Evolutionary conservation across 1,140 invertebrate species (phyloP), one percentile per base, ranked within the genome.

Genomic region (Leptonema lineaticorne): DNA sequence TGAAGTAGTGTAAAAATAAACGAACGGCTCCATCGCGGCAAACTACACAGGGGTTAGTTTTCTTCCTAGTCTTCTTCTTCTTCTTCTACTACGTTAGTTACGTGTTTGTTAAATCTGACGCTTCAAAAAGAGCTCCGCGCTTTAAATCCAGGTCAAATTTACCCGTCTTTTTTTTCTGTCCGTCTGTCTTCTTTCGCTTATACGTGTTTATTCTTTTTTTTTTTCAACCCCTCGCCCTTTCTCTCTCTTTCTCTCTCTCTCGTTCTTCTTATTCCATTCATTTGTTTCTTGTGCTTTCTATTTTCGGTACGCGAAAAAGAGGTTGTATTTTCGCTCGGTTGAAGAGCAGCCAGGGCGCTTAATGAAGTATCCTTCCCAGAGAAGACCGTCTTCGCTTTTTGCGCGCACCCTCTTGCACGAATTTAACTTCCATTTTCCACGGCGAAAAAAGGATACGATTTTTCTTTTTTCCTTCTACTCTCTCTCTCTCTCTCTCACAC

Each of bases 341-440:
- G 22, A 24, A 53, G 27, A 53, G 20, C 50, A 26, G 9, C 18
- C 27, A n/a, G n/a, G n/a, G 6, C 50, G 22, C 50, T 53, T 53
- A 53, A 53, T 53, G 50, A 53, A 53, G 50, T 53, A 53, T 53
- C 50, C n/a, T 48, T 48, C 46, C 14, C 50, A 26, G 22, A 53
- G n/a, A 22, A 8, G 22, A 7, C 1, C 24, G 50, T 53, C 50
- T 26, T 53, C 24, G 22, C 9, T 53, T 53, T 53, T 53, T 50
- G 22, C 5, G 20, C 30, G 5, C 5, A 24, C 18, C 50, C 27
- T 24, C 50, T 53, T 8, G 24, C 18, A 24, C 9, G 22, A 53
- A 26, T 53, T 53, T 26, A 11, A 7, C 5, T 11, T 14, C 37
- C 37, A 41, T 41, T 11, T 11, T 41, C 37, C 30, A 33, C 16